Evolutionary conservation across 2,888 invertebrate genomes (phyloP), one percentile per base, ranked within the genome.

Genomic region (Micoletzkya japonica): DNA sequence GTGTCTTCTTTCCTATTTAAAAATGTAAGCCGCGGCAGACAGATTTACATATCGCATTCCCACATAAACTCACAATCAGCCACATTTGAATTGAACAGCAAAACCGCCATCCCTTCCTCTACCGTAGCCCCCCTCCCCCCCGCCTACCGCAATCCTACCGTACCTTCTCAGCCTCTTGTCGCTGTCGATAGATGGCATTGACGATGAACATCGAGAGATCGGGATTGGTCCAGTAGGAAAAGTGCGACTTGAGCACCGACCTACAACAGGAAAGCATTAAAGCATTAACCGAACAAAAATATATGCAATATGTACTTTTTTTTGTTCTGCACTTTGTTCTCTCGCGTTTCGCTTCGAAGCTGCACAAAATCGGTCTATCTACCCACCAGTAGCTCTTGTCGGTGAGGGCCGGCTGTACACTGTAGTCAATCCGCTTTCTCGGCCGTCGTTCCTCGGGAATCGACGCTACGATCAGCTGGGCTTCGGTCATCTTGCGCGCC

Each of bases 151-250:
- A 44, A 14, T 20, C 44, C 20, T 44, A 14, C 44, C 44, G 10
- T 44, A 14, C 44, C 10, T 20, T 44, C 44, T 14, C 44, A 44
- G 64, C 52, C 52, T 63, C 70, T 37, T 70, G 63, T 57, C 64
- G 63, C 44, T 64, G 61, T 34, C 63, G 63, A 32, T 79, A 78
- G 56, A 81, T 72, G n/a, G 75, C 71, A 69, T 81, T 81, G 49
- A 81, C 75, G 24, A 81, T 56, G 75, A 79, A 81, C 30, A 76
- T 70, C 14, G 78, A 76, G 20, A 81, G 61, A 67, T 80, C 82
- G n/a, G 73, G 73, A 73, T 81, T 81, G 7, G 81, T 79, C 83
- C 84, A 84, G 64, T 84, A 84, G 58, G 79, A 71, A 66, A 84
- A 84, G 57, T 84, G 84, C 3, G 76, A 73, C 64, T 81, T 82